These are phyloP conservation scores for Mola mola DNA, from an alignment of 2,113 vertebrate species.

Conservation along the genomic window DNA sequence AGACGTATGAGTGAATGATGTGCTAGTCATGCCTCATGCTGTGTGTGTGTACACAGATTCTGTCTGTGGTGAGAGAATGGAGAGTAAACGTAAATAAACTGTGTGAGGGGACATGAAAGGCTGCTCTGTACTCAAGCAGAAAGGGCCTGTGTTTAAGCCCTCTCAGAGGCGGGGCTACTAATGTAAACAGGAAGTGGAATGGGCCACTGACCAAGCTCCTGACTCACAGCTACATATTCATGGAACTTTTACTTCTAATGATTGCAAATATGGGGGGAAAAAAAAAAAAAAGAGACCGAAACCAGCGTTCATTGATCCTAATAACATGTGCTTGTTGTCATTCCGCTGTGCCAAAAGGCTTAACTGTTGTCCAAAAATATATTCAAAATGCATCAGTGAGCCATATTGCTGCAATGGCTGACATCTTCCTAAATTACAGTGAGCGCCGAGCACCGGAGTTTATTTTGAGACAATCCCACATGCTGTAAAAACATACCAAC, in stretches of 20 bases:
- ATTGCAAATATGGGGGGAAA: no score
- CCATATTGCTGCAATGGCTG: no score
- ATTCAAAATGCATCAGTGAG: no score
- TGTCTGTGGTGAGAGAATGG: slow-evolving; percentile 62
- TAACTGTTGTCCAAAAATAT: no score
- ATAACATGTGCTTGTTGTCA: no score
- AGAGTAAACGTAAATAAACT: slow-evolving; percentile 68
- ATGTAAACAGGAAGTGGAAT: slow-evolving; percentile 84
- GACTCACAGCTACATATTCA: slow-evolving; percentile 6
- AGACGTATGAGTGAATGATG: slow-evolving; percentile 11
- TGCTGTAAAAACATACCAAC: neutral
- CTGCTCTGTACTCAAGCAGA: slow-evolving; percentile 62
- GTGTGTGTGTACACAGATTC: slow-evolving; percentile 33
- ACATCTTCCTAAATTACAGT: no score
- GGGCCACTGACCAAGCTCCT: slow-evolving; percentile 25
- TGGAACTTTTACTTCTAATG: slow-evolving; percentile 20
- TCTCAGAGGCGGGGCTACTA: slow-evolving; percentile 52
- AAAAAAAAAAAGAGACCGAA: no score
- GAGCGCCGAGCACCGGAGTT: neutral
- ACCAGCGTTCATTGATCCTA: no score
- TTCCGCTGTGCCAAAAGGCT: no score
- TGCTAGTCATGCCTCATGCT: no score
- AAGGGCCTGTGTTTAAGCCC: slow-evolving; percentile 75
- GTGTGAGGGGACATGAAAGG: slow-evolving; percentile 64
- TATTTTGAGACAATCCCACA: neutral